Evolutionary conservation across 2,888 invertebrate species (phyloP).

Genomic region (Yponomeuta plumbellus): DNA sequence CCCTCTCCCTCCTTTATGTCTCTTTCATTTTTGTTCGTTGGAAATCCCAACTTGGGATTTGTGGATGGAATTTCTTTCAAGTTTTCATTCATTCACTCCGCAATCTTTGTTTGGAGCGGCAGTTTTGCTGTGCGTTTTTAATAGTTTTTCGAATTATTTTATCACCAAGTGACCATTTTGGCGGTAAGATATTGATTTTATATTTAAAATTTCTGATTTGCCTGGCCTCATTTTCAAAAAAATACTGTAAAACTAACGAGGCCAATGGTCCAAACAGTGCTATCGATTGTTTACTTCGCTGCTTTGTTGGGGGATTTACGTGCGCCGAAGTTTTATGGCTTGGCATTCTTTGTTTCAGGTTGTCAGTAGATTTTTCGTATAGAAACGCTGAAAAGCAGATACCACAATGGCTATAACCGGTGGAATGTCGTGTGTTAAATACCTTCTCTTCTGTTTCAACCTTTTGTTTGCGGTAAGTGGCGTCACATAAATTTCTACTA

Average conservation of each 20-base stretch:
- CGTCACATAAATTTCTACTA: neutral
- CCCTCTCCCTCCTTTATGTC: neutral
- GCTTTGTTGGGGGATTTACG: slow-evolving; percentile 31
- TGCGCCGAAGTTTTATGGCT: slow-evolving; percentile 20
- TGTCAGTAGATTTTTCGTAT: neutral
- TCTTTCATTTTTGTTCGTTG: neutral
- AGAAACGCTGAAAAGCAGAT: slow-evolving; percentile 17
- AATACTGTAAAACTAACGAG: neutral
- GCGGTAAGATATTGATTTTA: neutral
- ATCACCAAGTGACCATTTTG: neutral
- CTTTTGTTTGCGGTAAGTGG: slow-evolving; percentile 90
- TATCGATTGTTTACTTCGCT: slow-evolving; percentile 22
- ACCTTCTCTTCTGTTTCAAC: slow-evolving; percentile 91
- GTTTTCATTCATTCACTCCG: slow-evolving; percentile 1
- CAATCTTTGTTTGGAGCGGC: neutral
- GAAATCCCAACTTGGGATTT: too few species aligned
- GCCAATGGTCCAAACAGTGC: slow-evolving; percentile 16
- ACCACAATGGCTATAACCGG: slow-evolving; percentile 83
- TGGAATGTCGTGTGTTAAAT: slow-evolving; percentile 92
- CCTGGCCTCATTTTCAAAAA: neutral
- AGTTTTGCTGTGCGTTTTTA: neutral
- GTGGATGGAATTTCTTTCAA: neutral
- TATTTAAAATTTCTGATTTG: neutral
- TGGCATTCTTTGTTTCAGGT: slow-evolving; percentile 54
- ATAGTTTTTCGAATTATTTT: neutral